phyloP scores from a whole-genome alignment of 2,113 vertebrate genomes.

The Bucco capensis region DNA sequence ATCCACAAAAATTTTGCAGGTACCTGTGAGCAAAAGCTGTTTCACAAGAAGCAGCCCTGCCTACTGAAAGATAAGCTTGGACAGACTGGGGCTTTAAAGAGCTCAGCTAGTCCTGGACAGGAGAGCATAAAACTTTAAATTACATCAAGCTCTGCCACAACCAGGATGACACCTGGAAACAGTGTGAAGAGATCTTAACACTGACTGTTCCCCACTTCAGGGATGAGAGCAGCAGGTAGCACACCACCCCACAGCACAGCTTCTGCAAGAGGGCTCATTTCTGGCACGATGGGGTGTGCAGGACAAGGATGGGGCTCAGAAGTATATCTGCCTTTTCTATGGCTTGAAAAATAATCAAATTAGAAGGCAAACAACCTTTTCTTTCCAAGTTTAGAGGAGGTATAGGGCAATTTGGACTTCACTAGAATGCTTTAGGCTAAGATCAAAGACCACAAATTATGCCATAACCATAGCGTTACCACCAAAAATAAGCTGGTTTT shows the following conservation, averaged over 20 bases:
- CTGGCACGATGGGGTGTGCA: not conserved
- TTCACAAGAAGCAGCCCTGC: not conserved
- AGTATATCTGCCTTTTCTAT: not conserved
- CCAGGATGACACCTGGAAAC: not conserved
- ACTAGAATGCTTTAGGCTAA: not conserved
- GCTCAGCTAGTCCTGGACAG: not conserved
- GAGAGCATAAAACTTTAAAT: not conserved
- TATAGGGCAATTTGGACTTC: not conserved
- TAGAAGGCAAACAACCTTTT: not conserved
- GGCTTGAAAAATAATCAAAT: not conserved
- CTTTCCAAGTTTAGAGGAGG: not conserved
- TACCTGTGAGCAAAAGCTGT: not conserved
- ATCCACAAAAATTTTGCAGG: not conserved
- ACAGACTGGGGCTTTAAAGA: not conserved
- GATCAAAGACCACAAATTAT: not conserved
- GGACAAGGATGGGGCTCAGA: not conserved
- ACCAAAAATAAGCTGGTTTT: not conserved
- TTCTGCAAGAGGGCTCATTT: not conserved
- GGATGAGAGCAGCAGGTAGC: not conserved
- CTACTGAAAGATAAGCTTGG: not conserved
- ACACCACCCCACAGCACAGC: fast-evolving
- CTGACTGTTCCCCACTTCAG: not conserved
- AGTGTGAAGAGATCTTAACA: fast-evolving
- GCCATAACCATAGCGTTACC: not conserved
- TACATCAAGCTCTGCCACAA: not conserved